Evolutionary conservation across 2,797 vertebrate species (phyloP), one percentile per base, ranked within the genome.

Genomic region (Aselliscus stoliczkanus): DNA sequence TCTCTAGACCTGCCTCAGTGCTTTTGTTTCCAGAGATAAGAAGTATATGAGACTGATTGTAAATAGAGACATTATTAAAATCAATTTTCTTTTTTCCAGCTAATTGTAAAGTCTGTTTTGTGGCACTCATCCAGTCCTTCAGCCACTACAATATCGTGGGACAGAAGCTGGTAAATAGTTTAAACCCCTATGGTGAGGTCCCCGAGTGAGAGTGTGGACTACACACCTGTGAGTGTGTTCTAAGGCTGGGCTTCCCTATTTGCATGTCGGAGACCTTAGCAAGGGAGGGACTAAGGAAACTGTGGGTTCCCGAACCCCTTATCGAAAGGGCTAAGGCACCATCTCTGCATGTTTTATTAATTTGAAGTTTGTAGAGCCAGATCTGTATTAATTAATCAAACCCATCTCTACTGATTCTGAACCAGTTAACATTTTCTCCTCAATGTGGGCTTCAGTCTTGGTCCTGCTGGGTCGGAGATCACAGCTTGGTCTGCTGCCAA

Each of bases 101-200:
- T 25, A 98, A 99, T 81, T 99, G 99, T 97, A 99, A 98, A 98
- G 99, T 99, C 85, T 99, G 99, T 93, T 99, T 99, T 37, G 95
- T 99, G 98, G 99, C 99, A 10, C 98, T 99, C 62, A 98, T 99
- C 9, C 99, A 99, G 98, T 99, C 99, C 37, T 99, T 99, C 98
- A 99, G 99, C 92, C 99, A 99, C 97, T 99, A 99, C 96, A 99
- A 60, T 97, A 97, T 99, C 0, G 98, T 99, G 52, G 99, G 99
- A 2, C 99, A 99, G 97, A 99, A 99, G 95, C 97, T 99, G 99
- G 99, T 99, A 97, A 99, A 98, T 98, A 10, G 37, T n/a, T 47
- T 18, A 29, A 52, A 1, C 0, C 0, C 10, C 50, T 4, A 4
- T 50, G 39, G 1, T 17, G 34, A 2, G 47, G 64, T 25, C 17